Percentiles rank a stretch among this genome's conserved stretches.
phyloP scores from a whole-genome alignment of 2,113 vertebrate species.

The Protobothrops mucrosquamatus region DNA sequence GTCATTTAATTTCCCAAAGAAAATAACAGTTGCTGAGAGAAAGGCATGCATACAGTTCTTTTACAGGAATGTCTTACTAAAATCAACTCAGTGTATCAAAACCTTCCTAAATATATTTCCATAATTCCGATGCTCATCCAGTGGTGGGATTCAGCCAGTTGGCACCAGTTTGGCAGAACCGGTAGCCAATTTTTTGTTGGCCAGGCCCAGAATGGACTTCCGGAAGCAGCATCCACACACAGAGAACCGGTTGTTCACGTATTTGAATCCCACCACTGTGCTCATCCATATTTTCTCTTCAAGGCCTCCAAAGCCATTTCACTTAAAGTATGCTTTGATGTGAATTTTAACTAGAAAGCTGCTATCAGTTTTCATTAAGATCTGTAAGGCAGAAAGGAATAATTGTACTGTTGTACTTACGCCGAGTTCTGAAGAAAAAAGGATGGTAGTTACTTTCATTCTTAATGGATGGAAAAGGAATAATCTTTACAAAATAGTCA shows the following conservation, averaged over 20 bases:
- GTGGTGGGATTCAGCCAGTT: too few relatives aligned
- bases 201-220: too few relatives aligned
- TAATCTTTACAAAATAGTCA: constrained; percentile 92
- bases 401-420: constrained; percentile 71
- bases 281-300: accelerated
- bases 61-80: not conserved
- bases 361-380: not conserved
- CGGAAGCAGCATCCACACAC: too few relatives aligned
- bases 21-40: not conserved
- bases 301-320: not conserved
- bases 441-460: constrained; percentile 97
- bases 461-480: constrained; percentile 93
- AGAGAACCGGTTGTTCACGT: too few relatives aligned
- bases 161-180: too few relatives aligned
- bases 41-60: not conserved
- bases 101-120: not conserved
- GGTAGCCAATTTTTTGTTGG: too few relatives aligned
- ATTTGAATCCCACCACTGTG: too few relatives aligned
- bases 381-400: not conserved
- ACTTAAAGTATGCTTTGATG: not conserved
- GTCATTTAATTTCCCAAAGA: not conserved
- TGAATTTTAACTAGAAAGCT: constrained; percentile 2
- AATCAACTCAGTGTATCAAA: not conserved
- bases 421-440: constrained; percentile 90
- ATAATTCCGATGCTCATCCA: not conserved